Evolutionary conservation across 2,888 invertebrate genomes (phyloP), one percentile per base, ranked within the genome.

Genomic region (Scotopteryx bipunctaria): DNA sequence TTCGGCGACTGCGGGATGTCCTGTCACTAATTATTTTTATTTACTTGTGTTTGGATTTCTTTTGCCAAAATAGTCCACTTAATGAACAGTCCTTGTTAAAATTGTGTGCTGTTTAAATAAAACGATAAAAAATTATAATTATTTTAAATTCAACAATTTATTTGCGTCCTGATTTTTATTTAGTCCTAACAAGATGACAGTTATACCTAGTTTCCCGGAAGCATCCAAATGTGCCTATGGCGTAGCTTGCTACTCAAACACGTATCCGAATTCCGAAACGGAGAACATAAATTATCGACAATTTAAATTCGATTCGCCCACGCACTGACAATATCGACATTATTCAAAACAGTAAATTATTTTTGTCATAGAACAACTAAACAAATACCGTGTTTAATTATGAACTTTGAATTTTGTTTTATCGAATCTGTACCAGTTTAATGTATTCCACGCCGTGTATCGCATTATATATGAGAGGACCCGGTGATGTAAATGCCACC

Each of bases 401-500:
- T 41, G n/a, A 51, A 56, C 51, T 51, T 63, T 56, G 52, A 58
- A 57, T 62, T 63, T 63, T 51, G 52, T 65, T 71, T 72, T 70
- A 65, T 61, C 37, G 37, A 35, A 48, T 48, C 14, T 43, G 38
- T 71, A 66, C 68, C 64, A 66, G 67, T 59, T 65, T 69, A 72
- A 78, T 71, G 59, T 75, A 71, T 54, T 54, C 54, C 31, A 36
- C 25, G n/a, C 48, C 40, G 44, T 54, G 48, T 48, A 35, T 36
- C 40, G 35, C 44, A 44, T 49, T 47, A 48, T 82, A 78, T 81
- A 82, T 81, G 75, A 75, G 73, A 72, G 72, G 71, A 55, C 45
- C 73, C 71, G 71, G 76, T 83, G 83, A 84, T 73, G 71, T 71
- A 70, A 73, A 78, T 82, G 75, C 89, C 89, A 89, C 89, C 89